Evolutionary conservation across 2,797 vertebrate species (phyloP), one percentile per base, ranked within the genome.

Genomic region (Chaetodon trifasciatus): DNA sequence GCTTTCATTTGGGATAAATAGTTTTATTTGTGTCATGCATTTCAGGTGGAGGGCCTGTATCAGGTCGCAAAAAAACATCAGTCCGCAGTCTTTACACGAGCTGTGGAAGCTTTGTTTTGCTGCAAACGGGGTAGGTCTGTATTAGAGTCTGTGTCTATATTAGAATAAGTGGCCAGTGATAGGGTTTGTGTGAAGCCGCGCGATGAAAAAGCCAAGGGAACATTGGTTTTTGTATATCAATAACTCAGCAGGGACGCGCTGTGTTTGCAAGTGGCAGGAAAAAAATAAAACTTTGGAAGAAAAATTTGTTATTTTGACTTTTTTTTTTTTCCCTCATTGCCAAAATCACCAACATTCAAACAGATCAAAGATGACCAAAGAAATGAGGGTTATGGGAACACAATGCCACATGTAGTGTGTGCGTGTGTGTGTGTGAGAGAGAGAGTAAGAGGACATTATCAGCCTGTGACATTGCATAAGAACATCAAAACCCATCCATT

Each of bases 391-490:
- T 49, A 61, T 44, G 28, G 42, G 69, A 55, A 79, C 13, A 46
- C 56, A 66, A 5, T 56, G 13, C 69, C 60, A 42, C 58, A 28
- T 70, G n/a, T 58, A 44, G 37, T 47, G 0, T 63, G 56, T 37
- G 56, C 47, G 57, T 67, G 5, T 74, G 28, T 44, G 28, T 63
- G 58, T 13, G 11, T 4, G 28, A 55, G 24, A 39, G 15, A 64
- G 68, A 52, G 42, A 50, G 17, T 70, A 47, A 58, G n/a, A 73
- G 40, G 8, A 55, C 71, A 72, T 58, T 5, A 57, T 87, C 84
- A 86, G 70, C 76, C 82, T 76, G 78, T 84, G 85, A 84, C 81
- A 85, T 83, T 79, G 70, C 68, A 63, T 77, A 81, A 86, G 71
- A 88, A 81, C 76, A 88, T 82, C 77, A 88, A 83, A 83, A 88